Conservation (phyloP, 1,140 invertebrate genomes). For the Adoxophyes honmai region DNA sequence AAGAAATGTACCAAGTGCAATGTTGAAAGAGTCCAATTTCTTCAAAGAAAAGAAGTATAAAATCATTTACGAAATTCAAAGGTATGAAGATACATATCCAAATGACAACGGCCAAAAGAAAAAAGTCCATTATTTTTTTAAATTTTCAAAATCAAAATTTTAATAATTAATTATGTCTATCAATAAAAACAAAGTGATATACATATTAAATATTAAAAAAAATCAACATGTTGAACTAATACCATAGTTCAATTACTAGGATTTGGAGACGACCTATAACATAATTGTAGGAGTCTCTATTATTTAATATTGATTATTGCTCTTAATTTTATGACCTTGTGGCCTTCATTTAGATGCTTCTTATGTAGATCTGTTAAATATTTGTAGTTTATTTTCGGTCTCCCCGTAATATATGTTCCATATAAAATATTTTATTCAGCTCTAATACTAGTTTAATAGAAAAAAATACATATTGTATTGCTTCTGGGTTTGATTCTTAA, state of each 20-base stretch:
- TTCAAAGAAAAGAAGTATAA: constrained; percentile 4
- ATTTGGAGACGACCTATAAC: constrained; percentile 18
- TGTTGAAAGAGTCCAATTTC: constrained; percentile 10
- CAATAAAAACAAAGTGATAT: constrained; percentile 42
- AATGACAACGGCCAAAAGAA: constrained; percentile 12
- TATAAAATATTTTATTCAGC: constrained; percentile 5
- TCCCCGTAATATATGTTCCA: constrained; percentile 15
- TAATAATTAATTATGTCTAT: constrained; percentile 43
- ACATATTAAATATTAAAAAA: constrained; percentile 35
- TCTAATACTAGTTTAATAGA: constrained; percentile 14
- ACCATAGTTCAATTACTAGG: constrained; percentile 19
- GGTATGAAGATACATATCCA: constrained; percentile 8
- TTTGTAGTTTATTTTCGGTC: constrained; percentile 7
- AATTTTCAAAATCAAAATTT: constrained; percentile 32
- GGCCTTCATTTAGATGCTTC: constrained; percentile 2
- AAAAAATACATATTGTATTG: constrained; percentile 12
- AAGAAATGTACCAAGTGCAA: constrained; percentile 22
- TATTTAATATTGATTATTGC: constrained; percentile 13
- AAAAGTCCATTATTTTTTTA: constrained; percentile 26
- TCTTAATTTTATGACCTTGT: constrained; percentile 3
- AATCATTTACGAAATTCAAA: constrained; percentile 8
- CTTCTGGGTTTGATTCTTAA: constrained; percentile 3
- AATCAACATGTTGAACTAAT: constrained; percentile 31
- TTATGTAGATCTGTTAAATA: constrained; percentile 1
- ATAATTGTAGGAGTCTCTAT: constrained; percentile 11